A percentile compares a stretch with the other conserved stretches of the same genome.
Conservation (phyloP, 1,140 invertebrate genomes). For the Ectropis grisescens region DNA sequence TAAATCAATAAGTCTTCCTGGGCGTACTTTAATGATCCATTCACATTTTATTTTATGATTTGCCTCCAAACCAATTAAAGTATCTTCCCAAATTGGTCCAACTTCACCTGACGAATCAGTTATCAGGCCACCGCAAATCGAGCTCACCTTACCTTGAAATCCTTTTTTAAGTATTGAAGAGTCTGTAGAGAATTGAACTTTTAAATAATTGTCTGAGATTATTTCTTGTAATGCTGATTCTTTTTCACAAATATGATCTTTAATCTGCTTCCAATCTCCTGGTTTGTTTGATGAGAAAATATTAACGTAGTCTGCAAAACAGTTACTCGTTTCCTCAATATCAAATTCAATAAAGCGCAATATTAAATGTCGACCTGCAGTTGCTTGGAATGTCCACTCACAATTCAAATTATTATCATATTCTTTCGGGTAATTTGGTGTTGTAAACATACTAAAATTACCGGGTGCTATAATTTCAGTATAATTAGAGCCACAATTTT, state of each 20-base stretch:
- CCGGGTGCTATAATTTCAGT: conserved; percentile 25
- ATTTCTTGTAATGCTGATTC: conserved; percentile 45
- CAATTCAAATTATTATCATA: conserved; percentile 80
- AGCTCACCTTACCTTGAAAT: conserved; percentile 30
- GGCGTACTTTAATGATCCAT: conserved; percentile 80
- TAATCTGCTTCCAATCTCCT: conserved; percentile 56
- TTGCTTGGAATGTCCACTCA: conserved; percentile 78
- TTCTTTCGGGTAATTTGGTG: conserved; percentile 85
- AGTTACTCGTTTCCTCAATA: conserved; percentile 71
- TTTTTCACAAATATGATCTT: conserved; percentile 65
- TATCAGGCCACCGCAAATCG: conserved; percentile 74
- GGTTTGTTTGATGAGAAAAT: conserved; percentile 66
- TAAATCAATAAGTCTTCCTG: conserved; percentile 78
- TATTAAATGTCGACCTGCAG: conserved; percentile 70
- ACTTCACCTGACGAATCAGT: conserved; percentile 46
- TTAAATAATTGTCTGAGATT: conserved; percentile 23
- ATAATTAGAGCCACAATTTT: conserved; percentile 63
- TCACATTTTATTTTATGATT: conserved; percentile 63
- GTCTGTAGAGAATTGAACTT: conserved; percentile 60
- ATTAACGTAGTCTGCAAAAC: conserved; percentile 72
- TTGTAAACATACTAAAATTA: conserved; percentile 40
- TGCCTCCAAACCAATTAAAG: too few relatives aligned
- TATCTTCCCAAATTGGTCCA: conserved; percentile 28
- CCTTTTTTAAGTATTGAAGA: conserved; percentile 27
- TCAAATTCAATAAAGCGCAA: conserved; percentile 70